Evolutionary conservation across 2,888 invertebrate species (phyloP).

Genomic region (Mythimna vitellina): DNA sequence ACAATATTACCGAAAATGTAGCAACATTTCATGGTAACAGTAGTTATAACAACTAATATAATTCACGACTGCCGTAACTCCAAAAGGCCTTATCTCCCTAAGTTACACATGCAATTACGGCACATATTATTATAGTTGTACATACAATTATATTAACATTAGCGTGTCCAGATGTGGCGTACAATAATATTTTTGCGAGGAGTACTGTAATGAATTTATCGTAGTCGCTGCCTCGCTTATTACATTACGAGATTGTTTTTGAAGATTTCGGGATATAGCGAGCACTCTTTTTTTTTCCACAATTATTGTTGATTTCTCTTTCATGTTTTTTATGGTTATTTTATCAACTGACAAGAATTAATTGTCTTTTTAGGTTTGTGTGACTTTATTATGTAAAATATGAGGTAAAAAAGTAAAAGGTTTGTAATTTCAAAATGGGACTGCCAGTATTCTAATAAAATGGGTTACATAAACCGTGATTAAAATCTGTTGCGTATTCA

Average conservation of each 20-base stretch:
- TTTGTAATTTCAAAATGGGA: neutral
- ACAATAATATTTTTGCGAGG: slow-evolving; percentile 78
- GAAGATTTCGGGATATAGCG: slow-evolving; percentile 47
- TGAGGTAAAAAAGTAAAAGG: neutral
- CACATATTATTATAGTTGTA: slow-evolving; percentile 59
- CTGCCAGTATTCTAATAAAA: slow-evolving; percentile 4
- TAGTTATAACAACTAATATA: slow-evolving; percentile 54
- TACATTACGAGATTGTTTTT: slow-evolving; percentile 59
- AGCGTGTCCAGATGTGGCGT: slow-evolving; percentile 72
- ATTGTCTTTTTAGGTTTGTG: neutral
- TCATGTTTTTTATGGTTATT: slow-evolving; percentile 26
- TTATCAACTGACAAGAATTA: slow-evolving; percentile 15
- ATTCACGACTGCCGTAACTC: slow-evolving; percentile 42
- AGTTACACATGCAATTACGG: slow-evolving; percentile 59
- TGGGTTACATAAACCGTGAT: slow-evolving; percentile 15
- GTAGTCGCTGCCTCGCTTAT: slow-evolving; percentile 60
- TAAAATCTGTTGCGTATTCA: slow-evolving; percentile 42
- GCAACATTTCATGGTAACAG: slow-evolving; percentile 52
- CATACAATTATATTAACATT: slow-evolving; percentile 64
- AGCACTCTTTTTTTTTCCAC: slow-evolving; percentile 26
- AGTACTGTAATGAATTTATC: slow-evolving; percentile 78
- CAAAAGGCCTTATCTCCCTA: slow-evolving; percentile 46
- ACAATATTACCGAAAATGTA: slow-evolving; percentile 49
- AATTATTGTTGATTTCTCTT: slow-evolving; percentile 29
- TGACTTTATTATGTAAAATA: neutral